Base-by-base conservation (phyloP, 2,888 invertebrate species). In the Sarcophaga variegata region DNA sequence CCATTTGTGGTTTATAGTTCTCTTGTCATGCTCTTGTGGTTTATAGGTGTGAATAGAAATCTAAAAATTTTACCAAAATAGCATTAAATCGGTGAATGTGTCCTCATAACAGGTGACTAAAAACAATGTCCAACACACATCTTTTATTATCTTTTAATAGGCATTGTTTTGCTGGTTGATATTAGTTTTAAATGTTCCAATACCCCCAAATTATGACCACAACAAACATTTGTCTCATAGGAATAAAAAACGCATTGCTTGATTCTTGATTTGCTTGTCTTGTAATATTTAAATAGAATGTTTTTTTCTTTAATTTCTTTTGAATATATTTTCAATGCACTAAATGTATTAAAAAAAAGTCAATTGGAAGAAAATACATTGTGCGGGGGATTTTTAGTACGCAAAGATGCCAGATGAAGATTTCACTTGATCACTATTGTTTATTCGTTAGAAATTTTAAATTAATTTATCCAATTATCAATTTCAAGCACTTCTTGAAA, bases 61-160 rank as follows among this genome's bases (percentile, higher is more conserved):
- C 54, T 54, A 54, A 54, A 54, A 14, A 14, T 60, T 59, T n/a
- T 12, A 22, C 4, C n/a, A 67, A 67, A 54, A 20, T 37, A 54
- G 37, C 27, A 37, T n/a, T 5, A 54, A 45, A 12, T 54, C 54
- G 5, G 22, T 70, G 25, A 25, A 37, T 66, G 47, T 27, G 4
- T 69, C 59, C 62, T 47, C 62, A 63, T 17, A 70, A 62, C 69
- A 79, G 78, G 78, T 79, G 63, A 79, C 25, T 25, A 63, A 69
- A 67, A 45, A 75, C 12, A 63, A 22, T 64, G 64, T 20, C 22
- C 27, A 27, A 71, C n/a, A 71, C 8, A 54, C 54, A 54, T 54
- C 17, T 17, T 14, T 54, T 17, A 14, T 4, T 14, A 54, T 54
- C 4, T 17, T 14, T 54, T 54, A 14, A 17, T 54, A 54, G 12